A percentile compares a stretch with the other conserved stretches of the same genome.
phyloP scores from a whole-genome alignment of 2,113 vertebrate genomes.

The Chloropsis hardwickii region DNA sequence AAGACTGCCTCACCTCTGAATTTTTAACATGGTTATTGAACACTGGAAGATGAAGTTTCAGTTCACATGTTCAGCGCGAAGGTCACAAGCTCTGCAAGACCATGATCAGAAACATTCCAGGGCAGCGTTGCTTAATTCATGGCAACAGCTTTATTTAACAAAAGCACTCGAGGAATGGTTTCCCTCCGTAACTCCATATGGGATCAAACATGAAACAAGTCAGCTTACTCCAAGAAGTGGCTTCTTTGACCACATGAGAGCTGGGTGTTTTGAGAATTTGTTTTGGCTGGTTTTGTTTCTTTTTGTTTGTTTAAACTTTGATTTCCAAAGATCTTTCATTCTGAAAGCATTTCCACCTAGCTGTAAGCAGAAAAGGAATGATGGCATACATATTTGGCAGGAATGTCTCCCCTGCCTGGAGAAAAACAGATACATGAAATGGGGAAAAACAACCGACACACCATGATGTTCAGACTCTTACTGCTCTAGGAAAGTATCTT shows the following conservation, averaged over 20 bases:
- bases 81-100: slow-evolving; percentile 61
- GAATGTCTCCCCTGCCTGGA: neutral
- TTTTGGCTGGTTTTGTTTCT: neutral
- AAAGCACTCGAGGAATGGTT: slow-evolving; percentile 64
- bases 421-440: slow-evolving; percentile 5
- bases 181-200: slow-evolving; percentile 55
- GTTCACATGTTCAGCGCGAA: slow-evolving; percentile 60
- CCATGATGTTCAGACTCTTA: neutral
- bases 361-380: neutral
- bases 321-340: neutral
- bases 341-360: slow-evolving; percentile 14
- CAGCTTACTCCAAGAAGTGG: slow-evolving; percentile 32
- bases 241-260: slow-evolving; percentile 30
- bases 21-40: slow-evolving; percentile 59
- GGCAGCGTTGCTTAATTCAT: slow-evolving; percentile 65
- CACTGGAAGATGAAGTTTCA: slow-evolving; percentile 62
- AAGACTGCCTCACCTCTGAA: slow-evolving; percentile 49
- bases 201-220: slow-evolving; percentile 54
- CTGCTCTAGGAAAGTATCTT: neutral
- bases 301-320: slow-evolving; percentile 1
- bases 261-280: slow-evolving; percentile 6
- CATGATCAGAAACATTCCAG: slow-evolving; percentile 67
- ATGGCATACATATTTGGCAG: neutral
- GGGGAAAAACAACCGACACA: neutral
- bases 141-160: slow-evolving; percentile 61